Conservation (phyloP, 2,113 vertebrate species). For the Pionites leucogaster region DNA sequence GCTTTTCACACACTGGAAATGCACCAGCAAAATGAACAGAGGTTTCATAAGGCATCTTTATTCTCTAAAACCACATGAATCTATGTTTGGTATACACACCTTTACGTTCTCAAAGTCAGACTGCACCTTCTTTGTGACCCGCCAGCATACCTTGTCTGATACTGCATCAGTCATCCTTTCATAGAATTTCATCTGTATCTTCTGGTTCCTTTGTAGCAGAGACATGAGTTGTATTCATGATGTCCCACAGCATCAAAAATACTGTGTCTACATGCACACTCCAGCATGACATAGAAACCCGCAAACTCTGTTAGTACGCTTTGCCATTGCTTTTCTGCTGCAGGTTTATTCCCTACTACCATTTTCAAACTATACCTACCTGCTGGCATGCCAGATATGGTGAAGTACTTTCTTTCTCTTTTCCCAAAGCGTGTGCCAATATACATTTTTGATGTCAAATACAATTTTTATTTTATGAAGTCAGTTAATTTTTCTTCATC, state of each 20-base stretch:
- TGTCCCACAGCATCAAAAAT: not conserved
- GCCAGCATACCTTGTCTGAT: not conserved
- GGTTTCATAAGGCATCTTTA: not conserved
- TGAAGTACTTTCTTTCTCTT: not conserved
- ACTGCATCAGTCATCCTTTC: not conserved
- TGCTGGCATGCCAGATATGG: constrained; percentile 15
- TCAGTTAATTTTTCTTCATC: not conserved
- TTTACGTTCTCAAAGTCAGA: not conserved
- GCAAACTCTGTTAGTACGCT: not conserved
- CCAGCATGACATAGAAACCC: not conserved
- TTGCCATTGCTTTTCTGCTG: not conserved
- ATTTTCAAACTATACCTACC: not conserved
- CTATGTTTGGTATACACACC: not conserved
- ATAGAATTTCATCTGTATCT: not conserved
- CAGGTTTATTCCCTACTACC: not conserved
- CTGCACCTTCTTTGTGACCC: not conserved
- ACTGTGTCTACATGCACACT: not conserved
- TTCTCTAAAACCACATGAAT: not conserved
- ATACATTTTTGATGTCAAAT: not conserved
- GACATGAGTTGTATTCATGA: not conserved
- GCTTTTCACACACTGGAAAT: not conserved
- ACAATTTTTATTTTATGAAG: not conserved
- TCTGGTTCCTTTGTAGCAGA: not conserved
- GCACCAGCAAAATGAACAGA: not conserved
- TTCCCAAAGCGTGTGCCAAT: not conserved